phyloP scores from a whole-genome alignment of 1,140 invertebrate genomes.

The Diprion similis region DNA sequence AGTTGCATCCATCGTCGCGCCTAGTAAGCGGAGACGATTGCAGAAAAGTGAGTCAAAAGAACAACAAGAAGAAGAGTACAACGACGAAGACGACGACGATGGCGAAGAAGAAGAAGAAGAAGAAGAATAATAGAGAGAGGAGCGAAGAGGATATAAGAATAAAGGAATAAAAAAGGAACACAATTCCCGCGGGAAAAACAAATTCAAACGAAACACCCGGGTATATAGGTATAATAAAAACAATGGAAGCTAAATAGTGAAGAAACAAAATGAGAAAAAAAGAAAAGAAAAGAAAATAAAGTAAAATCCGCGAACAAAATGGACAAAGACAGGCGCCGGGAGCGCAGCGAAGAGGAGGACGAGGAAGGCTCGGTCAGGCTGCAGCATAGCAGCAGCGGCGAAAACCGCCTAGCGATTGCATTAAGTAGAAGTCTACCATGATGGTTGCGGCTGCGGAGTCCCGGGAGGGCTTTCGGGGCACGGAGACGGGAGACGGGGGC shows the following conservation, averaged over 20 bases:
- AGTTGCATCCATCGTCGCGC: constrained; percentile 54
- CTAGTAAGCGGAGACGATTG: constrained; percentile 61
- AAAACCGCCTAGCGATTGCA: constrained; percentile 60
- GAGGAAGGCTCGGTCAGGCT: constrained; percentile 1
- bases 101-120: too few species aligned
- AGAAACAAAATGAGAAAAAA: too few species aligned
- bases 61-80: neutral
- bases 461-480: constrained; percentile 7
- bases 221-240: neutral
- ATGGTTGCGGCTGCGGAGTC: constrained; percentile 29
- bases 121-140: constrained; percentile 9
- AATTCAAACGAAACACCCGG: neutral
- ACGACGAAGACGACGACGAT: too few species aligned
- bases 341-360: constrained; percentile 18
- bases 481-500: constrained; percentile 38
- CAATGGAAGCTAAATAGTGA: too few species aligned
- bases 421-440: constrained; percentile 51
- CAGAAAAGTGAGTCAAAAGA: constrained; percentile 31
- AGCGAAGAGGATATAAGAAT: neutral
- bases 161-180: neutral
- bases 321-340: constrained; percentile 22
- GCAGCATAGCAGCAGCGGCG: constrained; percentile 27
- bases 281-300: too few species aligned
- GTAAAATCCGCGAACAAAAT: too few species aligned
- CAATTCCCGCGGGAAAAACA: neutral